Conservation (phyloP, 2,113 vertebrate species). For the Dromas ardeola region DNA sequence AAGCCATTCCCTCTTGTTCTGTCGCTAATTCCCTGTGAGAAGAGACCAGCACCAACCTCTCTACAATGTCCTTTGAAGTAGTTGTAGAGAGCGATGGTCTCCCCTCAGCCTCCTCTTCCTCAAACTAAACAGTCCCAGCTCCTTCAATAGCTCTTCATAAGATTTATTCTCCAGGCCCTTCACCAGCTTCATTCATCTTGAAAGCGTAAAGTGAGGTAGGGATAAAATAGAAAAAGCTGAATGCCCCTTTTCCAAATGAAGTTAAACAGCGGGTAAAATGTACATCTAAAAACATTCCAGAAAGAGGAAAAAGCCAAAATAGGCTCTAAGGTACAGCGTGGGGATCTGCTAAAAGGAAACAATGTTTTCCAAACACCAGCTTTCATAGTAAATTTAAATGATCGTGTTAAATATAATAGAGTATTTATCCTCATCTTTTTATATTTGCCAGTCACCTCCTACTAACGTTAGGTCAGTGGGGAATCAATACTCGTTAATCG, state of each 20-base stretch:
- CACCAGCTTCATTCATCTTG: too few species aligned
- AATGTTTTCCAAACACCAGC: neutral
- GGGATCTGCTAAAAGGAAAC: neutral
- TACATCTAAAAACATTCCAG: neutral
- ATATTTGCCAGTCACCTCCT: neutral
- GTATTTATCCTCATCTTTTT: neutral
- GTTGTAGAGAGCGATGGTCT: too few species aligned
- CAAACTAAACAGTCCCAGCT: too few species aligned
- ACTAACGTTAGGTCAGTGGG: neutral
- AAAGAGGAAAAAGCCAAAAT: neutral
- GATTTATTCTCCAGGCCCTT: too few species aligned
- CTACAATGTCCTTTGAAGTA: too few species aligned
- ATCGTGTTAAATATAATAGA: neutral
- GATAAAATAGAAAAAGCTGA: neutral
- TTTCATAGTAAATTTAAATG: too few species aligned
- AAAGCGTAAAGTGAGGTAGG: too few species aligned
- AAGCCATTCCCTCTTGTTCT: too few species aligned
- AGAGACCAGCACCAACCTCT: too few species aligned
- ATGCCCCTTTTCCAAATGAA: neutral
- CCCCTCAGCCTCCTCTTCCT: too few species aligned
- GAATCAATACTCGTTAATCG: neutral
- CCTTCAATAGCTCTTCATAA: too few species aligned
- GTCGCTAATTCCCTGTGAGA: too few species aligned
- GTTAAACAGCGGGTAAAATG: neutral
- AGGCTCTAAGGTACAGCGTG: accelerated